Evolutionary conservation across 2,113 vertebrate genomes (phyloP), one percentile per base, ranked within the genome.

Genomic region (Acinonyx jubatus): DNA sequence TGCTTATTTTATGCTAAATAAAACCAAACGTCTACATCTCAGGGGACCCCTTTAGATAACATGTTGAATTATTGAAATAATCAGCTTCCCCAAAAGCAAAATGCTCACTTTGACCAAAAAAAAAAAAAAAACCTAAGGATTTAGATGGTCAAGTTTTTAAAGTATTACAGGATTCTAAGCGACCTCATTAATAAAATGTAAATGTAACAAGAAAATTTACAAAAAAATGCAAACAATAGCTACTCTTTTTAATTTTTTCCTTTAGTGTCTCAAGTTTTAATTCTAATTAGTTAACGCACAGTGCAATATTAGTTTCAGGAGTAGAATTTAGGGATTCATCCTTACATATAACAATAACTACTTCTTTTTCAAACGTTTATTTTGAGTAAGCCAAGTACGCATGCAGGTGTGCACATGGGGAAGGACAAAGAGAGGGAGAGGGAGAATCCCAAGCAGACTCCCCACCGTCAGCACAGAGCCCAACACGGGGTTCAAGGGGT

Each of bases 1-100:
- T 69, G 27, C 29, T 90, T 89, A 85, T 55, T 95, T 92, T 73
- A 92, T 66, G 23, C 8, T 80, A 96, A 94, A 27, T 92, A 92
- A 94, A 95, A 94, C 5, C 66, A 92, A 91, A 89, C 55, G 94
- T 41, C 36, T 66, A 73, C 3, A 94, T 29, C 33, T 89, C 68
- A 52, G 52, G 27, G 19, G 61, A 52, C 57, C 11, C 23, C 45
- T 74, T 92, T 61, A 73, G 6, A 73, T 66, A 87, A 96, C 48
- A 89, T 41, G 81, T 74, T 91, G 57, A 91, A 95, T 80, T 94
- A 96, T 2, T 96, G 61, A 96, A 94, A 98, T 92, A 73, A 95
- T 82, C 48, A 96, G 36, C 13, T 6, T 15, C 25, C 27, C 38
- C 19, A 82, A 94, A 94, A 96, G 48, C 48, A 88, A 96, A 94